phyloP scores from a whole-genome alignment of 2,797 vertebrate species.

The Acestrorhynchus altus region DNA sequence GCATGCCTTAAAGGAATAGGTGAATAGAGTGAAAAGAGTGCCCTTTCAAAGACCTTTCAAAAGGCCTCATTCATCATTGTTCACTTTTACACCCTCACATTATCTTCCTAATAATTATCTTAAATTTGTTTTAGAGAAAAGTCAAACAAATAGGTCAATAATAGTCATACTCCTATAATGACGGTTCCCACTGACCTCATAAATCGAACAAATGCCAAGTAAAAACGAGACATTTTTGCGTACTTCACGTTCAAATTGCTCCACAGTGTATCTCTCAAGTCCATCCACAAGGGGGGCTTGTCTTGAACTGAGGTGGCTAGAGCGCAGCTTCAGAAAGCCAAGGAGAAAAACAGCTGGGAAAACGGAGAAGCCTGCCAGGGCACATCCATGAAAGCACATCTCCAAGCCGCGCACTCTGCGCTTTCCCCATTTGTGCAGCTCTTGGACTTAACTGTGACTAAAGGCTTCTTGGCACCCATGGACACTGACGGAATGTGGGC shows the following conservation, averaged over 20 bases:
- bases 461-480: conserved; percentile 12
- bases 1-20: not conserved
- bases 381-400: conserved; percentile 21
- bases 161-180: too few species aligned
- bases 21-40: not conserved
- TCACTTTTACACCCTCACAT: too few species aligned
- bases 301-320: not conserved
- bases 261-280: not conserved
- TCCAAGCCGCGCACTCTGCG: not conserved
- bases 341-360: conserved; percentile 25
- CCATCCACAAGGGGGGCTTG: not conserved
- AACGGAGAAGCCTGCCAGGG: conserved; percentile 22
- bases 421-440: conserved; percentile 4
- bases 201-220: too few species aligned
- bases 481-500: not conserved
- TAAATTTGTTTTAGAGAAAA: too few species aligned
- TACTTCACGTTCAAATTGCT: too few species aligned
- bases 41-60: not conserved
- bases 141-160: too few species aligned
- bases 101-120: too few species aligned
- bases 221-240: too few species aligned
- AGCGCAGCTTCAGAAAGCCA: not conserved
- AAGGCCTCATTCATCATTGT: not conserved
- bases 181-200: too few species aligned
- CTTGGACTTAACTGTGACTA: conserved; percentile 35